Conservation (phyloP, 2,888 invertebrate species). For the Caenorhabditis sinica region DNA sequence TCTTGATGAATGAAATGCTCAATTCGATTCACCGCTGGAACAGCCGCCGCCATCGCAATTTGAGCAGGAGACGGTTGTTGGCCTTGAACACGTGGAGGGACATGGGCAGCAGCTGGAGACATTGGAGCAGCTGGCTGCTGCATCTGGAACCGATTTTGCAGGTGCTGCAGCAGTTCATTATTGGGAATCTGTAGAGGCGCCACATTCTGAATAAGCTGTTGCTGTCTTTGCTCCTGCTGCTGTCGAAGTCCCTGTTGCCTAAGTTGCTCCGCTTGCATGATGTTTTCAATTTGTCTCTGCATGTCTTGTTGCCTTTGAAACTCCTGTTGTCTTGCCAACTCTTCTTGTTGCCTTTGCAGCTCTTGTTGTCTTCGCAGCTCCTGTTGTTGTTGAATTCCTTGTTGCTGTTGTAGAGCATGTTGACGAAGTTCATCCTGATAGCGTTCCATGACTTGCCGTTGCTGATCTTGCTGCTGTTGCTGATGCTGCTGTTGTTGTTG, state of each 20-base stretch:
- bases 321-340: too few relatives aligned
- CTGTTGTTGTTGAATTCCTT: neutral
- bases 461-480: conserved; percentile 1
- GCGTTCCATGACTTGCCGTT: too few relatives aligned
- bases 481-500: neutral
- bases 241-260: neutral
- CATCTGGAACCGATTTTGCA: too few relatives aligned
- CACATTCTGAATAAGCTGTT: neutral
- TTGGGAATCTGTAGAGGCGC: neutral
- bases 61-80: neutral
- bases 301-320: too few relatives aligned
- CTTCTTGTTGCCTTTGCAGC: neutral
- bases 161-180: too few relatives aligned
- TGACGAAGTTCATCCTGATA: too few relatives aligned
- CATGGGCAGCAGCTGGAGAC: neutral
- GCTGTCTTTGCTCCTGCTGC: neutral
- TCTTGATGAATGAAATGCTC: neutral
- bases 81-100: neutral
- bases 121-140: neutral
- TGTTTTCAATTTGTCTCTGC: too few relatives aligned
- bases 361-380: neutral
- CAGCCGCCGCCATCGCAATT: neutral
- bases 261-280: too few relatives aligned
- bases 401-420: neutral
- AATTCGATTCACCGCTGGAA: neutral